Conservation (phyloP, 2,113 vertebrate species). For the Onychostruthus taczanowskii region DNA sequence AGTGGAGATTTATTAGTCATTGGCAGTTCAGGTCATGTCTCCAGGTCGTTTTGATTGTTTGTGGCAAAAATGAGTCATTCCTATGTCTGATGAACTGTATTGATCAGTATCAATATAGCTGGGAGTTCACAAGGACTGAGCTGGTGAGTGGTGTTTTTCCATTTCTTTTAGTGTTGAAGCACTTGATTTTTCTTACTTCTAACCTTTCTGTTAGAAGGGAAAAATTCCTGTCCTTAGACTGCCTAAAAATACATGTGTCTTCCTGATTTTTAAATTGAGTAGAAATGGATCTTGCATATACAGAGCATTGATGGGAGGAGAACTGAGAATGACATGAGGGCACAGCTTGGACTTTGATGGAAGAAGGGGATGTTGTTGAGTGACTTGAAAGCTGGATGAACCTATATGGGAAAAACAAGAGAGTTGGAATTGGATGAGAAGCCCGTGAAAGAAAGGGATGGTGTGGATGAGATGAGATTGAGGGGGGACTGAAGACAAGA, state of each 20-base stretch:
- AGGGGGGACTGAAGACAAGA: not conserved
- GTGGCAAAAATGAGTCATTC: not conserved
- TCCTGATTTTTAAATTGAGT: not conserved
- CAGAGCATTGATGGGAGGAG: not conserved
- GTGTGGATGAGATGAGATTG: not conserved
- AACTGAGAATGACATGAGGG: not conserved
- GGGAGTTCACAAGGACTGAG: not conserved
- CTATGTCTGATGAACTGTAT: not conserved
- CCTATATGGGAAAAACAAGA: no score
- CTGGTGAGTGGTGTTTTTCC: not conserved
- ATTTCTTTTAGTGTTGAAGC: not conserved
- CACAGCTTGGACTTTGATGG: not conserved
- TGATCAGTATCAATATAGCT: not conserved
- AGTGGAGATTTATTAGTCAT: not conserved
- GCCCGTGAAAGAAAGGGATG: not conserved
- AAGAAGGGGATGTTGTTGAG: not conserved
- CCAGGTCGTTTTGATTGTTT: not conserved
- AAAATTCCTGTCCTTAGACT: not conserved
- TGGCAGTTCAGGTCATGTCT: not conserved
- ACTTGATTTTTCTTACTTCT: not conserved
- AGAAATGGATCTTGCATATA: slow-evolving; percentile 2
- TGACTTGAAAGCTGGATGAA: not conserved
- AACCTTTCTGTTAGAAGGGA: not conserved
- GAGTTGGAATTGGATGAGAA: not conserved
- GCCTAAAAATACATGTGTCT: slow-evolving; percentile 15